phyloP scores from a whole-genome alignment of 2,888 invertebrate genomes.

The Onthophagus sagittarius region DNA sequence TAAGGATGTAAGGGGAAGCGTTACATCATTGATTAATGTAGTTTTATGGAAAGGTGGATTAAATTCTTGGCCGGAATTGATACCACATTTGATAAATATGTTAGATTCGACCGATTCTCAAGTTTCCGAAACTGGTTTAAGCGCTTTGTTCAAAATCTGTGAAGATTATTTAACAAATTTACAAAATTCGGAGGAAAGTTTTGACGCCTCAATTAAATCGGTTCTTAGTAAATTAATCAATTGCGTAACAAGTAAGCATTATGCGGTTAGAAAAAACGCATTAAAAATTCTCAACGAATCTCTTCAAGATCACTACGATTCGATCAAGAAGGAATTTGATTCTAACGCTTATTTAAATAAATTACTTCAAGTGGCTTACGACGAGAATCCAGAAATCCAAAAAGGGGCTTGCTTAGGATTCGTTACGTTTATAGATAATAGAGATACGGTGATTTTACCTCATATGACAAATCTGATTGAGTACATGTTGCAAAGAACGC shows the following conservation, averaged over 20 bases:
- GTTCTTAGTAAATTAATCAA: slow-evolving; percentile 28
- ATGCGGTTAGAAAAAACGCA: slow-evolving; percentile 19
- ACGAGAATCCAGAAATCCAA: slow-evolving; percentile 92
- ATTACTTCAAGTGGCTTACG: slow-evolving; percentile 87
- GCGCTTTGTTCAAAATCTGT: slow-evolving; percentile 96
- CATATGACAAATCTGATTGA: slow-evolving; percentile 95
- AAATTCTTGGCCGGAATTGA: slow-evolving; percentile 87
- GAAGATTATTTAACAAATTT: slow-evolving; percentile 62
- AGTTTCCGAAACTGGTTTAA: slow-evolving; percentile 95
- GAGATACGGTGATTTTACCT: slow-evolving; percentile 90
- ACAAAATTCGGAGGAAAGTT: slow-evolving; percentile 19
- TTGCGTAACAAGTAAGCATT: slow-evolving; percentile 22
- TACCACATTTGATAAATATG: slow-evolving; percentile 87
- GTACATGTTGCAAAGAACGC: slow-evolving; percentile 93
- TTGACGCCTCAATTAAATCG: slow-evolving; percentile 28
- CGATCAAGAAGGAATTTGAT: slow-evolving; percentile 43
- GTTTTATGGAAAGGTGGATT: slow-evolving; percentile 89
- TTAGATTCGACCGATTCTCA: slow-evolving; percentile 87
- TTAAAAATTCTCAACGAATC: slow-evolving; percentile 42
- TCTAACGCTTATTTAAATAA: slow-evolving; percentile 61
- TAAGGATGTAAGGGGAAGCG: slow-evolving; percentile 91
- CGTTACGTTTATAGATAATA: slow-evolving; percentile 91
- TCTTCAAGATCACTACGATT: slow-evolving; percentile 41
- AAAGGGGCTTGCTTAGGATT: slow-evolving; percentile 97
- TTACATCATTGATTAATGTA: slow-evolving; percentile 95